Evolutionary conservation across 1,140 invertebrate species (phyloP), one percentile per base, ranked within the genome.

Genomic region (Aphaenogaster rudis): DNA sequence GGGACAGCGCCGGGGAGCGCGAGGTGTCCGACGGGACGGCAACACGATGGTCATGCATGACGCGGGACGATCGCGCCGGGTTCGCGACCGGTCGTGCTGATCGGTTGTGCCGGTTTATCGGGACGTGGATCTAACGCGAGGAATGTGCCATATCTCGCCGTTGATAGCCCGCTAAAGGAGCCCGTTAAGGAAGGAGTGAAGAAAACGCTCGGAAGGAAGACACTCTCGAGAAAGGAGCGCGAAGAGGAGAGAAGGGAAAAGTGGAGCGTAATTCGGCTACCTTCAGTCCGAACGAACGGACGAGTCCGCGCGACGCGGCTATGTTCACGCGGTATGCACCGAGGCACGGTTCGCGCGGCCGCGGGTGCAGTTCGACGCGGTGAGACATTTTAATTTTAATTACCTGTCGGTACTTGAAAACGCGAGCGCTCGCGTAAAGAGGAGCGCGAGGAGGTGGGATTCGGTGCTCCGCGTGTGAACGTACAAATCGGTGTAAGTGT

Each of bases 81-180:
- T 90, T 91, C 90, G 80, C 89, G 89, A 91, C 64, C 87, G 90
- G 59, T 91, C 86, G 86, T 88, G 82, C 63, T 87, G 90, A 91
- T 88, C 89, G 81, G 76, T 61, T 17, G 7, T 17, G 63, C 48
- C 48, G 36, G 54, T 88, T 88, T 88, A 88, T 88, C 90, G 21
- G 82, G 54, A 57, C 63, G 77, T 74, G 78, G 54, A 90, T 86
- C 86, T 88, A 86, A 86, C 80, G 81, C 86, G 82, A 84, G 89
- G 89, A 88, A 91, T 91, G 90, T 74, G 72, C 87, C 78, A 87
- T 86, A 91, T 91, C 74, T 91, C 89, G 69, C 42, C 50, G 74
- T 64, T 61, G 78, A 76, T 79, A 90, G 15, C 74, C 61, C 42
- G 67, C 66, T 28, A 21, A 48, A 48, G 42, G 42, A 48, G 7